phyloP scores from a whole-genome alignment of 2,797 vertebrate species.

The Sebastes wilsoni region DNA sequence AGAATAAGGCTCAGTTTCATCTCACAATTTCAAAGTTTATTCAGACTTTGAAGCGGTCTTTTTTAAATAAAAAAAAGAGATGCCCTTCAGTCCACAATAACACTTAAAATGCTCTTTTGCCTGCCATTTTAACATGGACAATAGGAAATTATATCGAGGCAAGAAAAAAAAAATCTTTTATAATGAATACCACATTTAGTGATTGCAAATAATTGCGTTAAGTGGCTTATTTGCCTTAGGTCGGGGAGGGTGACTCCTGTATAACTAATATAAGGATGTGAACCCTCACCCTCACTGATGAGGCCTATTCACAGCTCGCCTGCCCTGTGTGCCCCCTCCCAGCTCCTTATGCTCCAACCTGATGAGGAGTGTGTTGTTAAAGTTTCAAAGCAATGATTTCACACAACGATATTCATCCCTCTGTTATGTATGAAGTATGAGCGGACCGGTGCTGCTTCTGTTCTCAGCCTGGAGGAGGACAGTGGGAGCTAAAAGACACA shows the following conservation, averaged over 20 bases:
- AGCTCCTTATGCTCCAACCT: conserved; percentile 82
- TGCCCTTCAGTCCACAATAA: conserved; percentile 73
- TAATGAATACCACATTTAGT: conserved; percentile 96
- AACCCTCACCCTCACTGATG: conserved; percentile 97
- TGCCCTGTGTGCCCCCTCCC: conserved; percentile 88
- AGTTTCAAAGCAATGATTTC: conserved; percentile 82
- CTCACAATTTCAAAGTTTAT: conserved; percentile 82
- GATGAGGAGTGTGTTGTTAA: conserved; percentile 89
- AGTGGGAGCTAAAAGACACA: conserved; percentile 14
- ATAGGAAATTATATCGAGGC: conserved; percentile 89
- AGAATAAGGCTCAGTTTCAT: conserved; percentile 76
- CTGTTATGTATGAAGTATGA: conserved; percentile 38
- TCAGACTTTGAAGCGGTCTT: conserved; percentile 79
- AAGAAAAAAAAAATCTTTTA: conserved; percentile 78
- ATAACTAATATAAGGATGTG: conserved; percentile 90
- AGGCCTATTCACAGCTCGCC: conserved; percentile 94
- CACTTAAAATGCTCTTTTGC: conserved; percentile 80
- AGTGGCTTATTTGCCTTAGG: conserved; percentile 90
- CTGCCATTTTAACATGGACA: conserved; percentile 86
- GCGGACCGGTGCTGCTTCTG: conserved; percentile 17
- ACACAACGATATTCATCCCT: conserved; percentile 61
- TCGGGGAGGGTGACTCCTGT: conserved; percentile 91
- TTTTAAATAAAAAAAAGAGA: conserved; percentile 37
- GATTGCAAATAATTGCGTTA: conserved; percentile 99
- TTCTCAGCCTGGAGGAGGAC: conserved; percentile 11